Percentiles rank a stretch among this genome's conserved stretches.
Evolutionary conservation across 1,140 invertebrate species (phyloP).

Genomic region (Archivesica marissinica): DNA sequence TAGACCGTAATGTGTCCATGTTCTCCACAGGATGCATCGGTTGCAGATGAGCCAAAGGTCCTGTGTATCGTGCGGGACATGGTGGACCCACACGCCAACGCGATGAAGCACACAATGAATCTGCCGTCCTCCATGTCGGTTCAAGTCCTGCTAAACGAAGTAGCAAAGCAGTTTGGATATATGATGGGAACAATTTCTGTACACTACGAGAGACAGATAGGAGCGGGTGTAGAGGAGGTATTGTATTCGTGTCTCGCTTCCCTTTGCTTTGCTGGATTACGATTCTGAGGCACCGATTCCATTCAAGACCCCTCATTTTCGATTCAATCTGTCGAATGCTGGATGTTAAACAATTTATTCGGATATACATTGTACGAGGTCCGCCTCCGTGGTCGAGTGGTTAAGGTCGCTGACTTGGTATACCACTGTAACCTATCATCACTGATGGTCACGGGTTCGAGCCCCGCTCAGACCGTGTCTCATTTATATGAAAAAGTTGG

Average conservation of each 20-base stretch:
- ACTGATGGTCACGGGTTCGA: too few relatives aligned
- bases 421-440: too few relatives aligned
- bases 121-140: conserved; percentile 85
- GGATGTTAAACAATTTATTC: too few relatives aligned
- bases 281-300: too few relatives aligned
- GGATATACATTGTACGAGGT: too few relatives aligned
- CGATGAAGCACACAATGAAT: conserved; percentile 80
- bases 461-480: too few relatives aligned
- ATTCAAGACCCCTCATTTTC: too few relatives aligned
- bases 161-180: conserved; percentile 85
- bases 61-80: conserved; percentile 86
- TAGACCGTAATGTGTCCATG: neutral
- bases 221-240: conserved; percentile 72
- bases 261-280: too few relatives aligned
- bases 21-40: conserved; percentile 72
- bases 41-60: conserved; percentile 81
- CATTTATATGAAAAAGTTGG: too few relatives aligned
- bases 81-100: conserved; percentile 79
- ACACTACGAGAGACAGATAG: conserved; percentile 81
- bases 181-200: conserved; percentile 85
- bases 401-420: too few relatives aligned
- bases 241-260: conserved; percentile 19
- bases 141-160: conserved; percentile 84
- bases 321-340: too few relatives aligned
- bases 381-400: too few relatives aligned